Conservation (phyloP, 1,140 invertebrate species). For the Heliconius hermathena region DNA sequence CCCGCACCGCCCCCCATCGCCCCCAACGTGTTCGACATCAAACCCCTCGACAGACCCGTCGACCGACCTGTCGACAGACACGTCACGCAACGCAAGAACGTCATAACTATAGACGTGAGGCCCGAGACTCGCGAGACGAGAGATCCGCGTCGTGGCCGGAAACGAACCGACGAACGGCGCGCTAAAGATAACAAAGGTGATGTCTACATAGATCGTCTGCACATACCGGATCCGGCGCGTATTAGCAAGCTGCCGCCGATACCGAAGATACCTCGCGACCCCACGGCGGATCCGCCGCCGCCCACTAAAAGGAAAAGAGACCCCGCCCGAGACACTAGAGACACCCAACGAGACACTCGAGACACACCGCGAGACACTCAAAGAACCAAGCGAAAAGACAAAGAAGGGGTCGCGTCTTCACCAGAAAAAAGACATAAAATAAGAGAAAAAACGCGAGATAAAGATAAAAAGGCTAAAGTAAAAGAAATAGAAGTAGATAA, state of each 20-base stretch:
- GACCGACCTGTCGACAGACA: neutral
- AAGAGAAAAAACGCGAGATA: slow-evolving; percentile 21
- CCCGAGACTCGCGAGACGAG: slow-evolving; percentile 15
- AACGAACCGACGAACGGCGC: slow-evolving; percentile 18
- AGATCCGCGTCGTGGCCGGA: slow-evolving; percentile 45
- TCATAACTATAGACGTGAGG: slow-evolving; percentile 71
- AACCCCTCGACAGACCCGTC: slow-evolving; percentile 56
- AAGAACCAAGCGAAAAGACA: slow-evolving; percentile 35
- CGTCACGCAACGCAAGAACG: slow-evolving; percentile 72
- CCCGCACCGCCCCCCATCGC: slow-evolving; percentile 43
- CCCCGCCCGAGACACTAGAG: slow-evolving; percentile 41
- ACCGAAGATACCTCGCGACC: slow-evolving; percentile 64
- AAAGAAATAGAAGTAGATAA: slow-evolving; percentile 49
- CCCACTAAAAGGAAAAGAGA: slow-evolving; percentile 4
- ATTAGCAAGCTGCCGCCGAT: slow-evolving; percentile 75
- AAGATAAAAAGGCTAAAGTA: slow-evolving; percentile 45
- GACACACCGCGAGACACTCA: neutral
- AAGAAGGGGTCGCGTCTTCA: slow-evolving; percentile 42
- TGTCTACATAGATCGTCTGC: slow-evolving; percentile 51
- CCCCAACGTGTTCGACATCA: slow-evolving; percentile 71
- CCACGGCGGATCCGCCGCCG: slow-evolving; percentile 29
- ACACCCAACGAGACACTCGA: slow-evolving; percentile 25
- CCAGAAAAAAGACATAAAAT: slow-evolving; percentile 54
- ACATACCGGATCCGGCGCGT: slow-evolving; percentile 56
- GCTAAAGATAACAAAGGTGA: slow-evolving; percentile 20